Conservation (phyloP, 2,888 invertebrate species). For the Drosophila buzzatii region DNA sequence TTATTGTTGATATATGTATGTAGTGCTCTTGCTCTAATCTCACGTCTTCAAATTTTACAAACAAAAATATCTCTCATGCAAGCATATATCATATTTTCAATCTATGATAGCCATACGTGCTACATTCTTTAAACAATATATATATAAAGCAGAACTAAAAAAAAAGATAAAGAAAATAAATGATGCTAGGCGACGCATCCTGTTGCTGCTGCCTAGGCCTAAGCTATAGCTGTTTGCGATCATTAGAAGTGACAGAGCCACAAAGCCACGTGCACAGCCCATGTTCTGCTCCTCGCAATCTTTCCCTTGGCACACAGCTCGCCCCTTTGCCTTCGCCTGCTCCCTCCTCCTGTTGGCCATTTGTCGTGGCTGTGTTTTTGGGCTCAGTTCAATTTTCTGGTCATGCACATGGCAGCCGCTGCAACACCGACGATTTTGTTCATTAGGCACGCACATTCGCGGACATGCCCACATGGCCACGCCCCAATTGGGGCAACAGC, state of each 20-base stretch:
- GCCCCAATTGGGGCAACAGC: conserved; percentile 7
- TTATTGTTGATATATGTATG: too few relatives aligned
- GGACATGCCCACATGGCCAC: conserved; percentile 11
- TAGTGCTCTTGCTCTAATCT: too few relatives aligned
- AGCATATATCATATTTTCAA: not conserved
- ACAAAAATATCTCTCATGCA: too few relatives aligned
- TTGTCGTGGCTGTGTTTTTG: conserved; percentile 73
- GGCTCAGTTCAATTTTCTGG: conserved; percentile 77
- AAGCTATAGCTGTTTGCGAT: conserved; percentile 48
- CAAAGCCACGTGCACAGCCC: conserved; percentile 48
- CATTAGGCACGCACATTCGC: conserved; percentile 76
- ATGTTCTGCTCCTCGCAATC: not conserved
- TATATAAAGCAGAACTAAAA: not conserved
- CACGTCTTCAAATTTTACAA: too few relatives aligned
- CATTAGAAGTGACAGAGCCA: conserved; percentile 72
- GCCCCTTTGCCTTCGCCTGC: not conserved
- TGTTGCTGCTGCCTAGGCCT: conserved; percentile 18
- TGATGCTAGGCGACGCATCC: conserved; percentile 29
- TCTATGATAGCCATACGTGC: too few relatives aligned
- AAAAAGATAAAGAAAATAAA: conserved; percentile 33
- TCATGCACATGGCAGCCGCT: conserved; percentile 77
- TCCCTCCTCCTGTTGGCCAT: conserved; percentile 51
- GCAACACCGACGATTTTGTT: conserved; percentile 72
- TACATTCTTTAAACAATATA: too few relatives aligned
- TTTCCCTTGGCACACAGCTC: not conserved